Percentiles rank a stretch among this genome's conserved stretches.
Evolutionary conservation across 2,113 vertebrate genomes (phyloP).

Genomic region (Nannospalax galili): DNA sequence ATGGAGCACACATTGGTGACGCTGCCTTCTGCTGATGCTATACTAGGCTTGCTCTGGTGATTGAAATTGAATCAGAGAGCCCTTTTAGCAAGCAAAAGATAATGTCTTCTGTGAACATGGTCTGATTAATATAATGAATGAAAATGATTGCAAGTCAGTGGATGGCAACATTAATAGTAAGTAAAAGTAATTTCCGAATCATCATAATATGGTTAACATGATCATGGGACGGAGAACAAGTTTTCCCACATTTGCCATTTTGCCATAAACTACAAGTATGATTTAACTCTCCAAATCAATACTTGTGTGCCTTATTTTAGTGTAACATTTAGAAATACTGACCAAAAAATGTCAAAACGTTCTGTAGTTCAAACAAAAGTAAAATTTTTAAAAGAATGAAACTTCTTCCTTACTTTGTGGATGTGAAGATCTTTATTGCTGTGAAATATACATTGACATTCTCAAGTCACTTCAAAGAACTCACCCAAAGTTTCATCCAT

Average conservation of each 20-base stretch:
- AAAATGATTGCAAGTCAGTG: background rate
- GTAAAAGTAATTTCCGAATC: slow-evolving; percentile 54
- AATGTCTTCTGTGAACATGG: background rate
- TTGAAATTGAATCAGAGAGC: background rate
- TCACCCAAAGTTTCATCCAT: too few relatives aligned
- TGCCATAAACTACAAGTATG: background rate
- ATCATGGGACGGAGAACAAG: background rate
- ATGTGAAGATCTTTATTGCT: background rate
- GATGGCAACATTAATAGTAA: slow-evolving; percentile 26
- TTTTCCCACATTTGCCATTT: background rate
- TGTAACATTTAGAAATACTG: background rate
- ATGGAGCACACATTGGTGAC: background rate
- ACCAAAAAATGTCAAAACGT: background rate
- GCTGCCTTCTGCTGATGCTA: background rate
- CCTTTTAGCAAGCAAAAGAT: background rate
- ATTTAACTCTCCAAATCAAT: slow-evolving; percentile 6
- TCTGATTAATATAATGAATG: slow-evolving; percentile 29
- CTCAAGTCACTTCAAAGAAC: background rate
- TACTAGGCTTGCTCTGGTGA: background rate
- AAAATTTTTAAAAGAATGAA: background rate
- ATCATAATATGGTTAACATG: background rate
- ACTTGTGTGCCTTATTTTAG: background rate
- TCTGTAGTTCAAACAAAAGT: background rate
- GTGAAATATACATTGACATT: background rate
- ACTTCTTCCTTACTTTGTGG: background rate